A percentile compares a stretch with the other conserved stretches of the same genome.
These are phyloP conservation scores for Nestor notabilis DNA, from an alignment of 2,113 vertebrate species.

Conservation along the genomic window DNA sequence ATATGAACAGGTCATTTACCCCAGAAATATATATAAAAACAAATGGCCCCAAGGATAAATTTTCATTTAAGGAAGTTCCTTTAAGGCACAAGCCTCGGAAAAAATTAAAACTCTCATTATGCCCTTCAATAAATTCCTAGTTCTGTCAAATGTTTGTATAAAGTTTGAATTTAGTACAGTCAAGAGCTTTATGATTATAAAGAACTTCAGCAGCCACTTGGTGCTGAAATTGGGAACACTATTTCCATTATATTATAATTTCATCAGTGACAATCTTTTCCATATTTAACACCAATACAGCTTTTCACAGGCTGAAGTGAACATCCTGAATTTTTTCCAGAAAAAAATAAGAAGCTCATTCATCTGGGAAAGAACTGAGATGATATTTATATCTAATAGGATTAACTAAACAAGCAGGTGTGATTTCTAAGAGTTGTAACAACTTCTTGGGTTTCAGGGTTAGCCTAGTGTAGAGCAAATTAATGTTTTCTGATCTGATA, in stretches of 20 bases:
- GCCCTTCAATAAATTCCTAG: neutral
- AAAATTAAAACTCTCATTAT: neutral
- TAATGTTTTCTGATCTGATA: neutral
- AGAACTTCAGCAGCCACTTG: neutral
- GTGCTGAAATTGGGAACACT: neutral
- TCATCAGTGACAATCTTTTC: neutral
- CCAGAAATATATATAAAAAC: neutral
- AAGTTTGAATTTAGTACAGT: neutral
- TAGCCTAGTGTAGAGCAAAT: conserved; percentile 5
- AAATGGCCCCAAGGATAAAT: neutral
- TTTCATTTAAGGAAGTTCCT: neutral
- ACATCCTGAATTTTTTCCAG: conserved; percentile 4
- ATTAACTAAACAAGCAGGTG: conserved; percentile 25
- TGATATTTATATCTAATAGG: conserved; percentile 19
- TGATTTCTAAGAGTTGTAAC: neutral
- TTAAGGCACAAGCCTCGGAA: neutral
- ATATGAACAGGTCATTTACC: neutral
- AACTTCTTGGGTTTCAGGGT: neutral
- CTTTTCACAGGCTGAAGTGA: neutral
- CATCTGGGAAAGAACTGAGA: neutral
- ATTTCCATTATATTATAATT: conserved; percentile 12
- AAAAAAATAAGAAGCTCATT: neutral
- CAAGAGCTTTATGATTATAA: neutral
- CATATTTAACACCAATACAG: neutral
- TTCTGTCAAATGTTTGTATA: neutral